These are phyloP conservation scores for Protobothrops flavoviridis DNA, from an alignment of 2,113 vertebrate genomes.

Conservation along the genomic window DNA sequence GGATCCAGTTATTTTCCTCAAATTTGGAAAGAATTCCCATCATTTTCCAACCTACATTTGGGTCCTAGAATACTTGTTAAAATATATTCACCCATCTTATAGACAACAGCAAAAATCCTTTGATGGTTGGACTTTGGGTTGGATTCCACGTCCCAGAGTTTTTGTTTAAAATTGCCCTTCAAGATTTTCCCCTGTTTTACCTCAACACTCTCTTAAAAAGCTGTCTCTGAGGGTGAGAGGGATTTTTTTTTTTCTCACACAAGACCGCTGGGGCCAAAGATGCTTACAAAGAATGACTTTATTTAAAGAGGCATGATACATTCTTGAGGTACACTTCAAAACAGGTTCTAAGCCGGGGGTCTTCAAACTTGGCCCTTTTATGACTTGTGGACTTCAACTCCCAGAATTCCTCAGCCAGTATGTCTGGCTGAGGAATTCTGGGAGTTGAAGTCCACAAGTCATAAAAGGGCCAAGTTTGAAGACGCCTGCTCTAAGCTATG, in stretches of 20 bases:
- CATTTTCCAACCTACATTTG: neutral
- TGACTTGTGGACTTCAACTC: too few species aligned
- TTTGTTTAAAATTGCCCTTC: neutral
- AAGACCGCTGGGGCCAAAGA: neutral
- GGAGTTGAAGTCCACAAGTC: too few species aligned
- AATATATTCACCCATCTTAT: neutral
- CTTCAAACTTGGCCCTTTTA: too few species aligned
- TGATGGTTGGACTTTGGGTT: neutral
- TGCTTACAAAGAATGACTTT: neutral
- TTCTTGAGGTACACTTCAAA: neutral
- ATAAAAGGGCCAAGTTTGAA: too few species aligned
- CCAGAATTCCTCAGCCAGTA: too few species aligned
- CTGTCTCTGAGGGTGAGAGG: neutral
- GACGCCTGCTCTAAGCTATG: neutral
- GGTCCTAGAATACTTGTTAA: neutral
- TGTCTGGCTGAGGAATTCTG: too few species aligned
- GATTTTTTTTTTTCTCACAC: neutral
- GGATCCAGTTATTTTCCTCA: neutral
- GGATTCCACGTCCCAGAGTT: neutral
- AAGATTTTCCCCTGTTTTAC: neutral
- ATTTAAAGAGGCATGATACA: neutral
- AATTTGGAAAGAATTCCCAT: neutral
- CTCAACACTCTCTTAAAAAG: neutral
- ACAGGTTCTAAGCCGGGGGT: too few species aligned
- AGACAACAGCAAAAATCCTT: neutral